Evolutionary conservation across 2,888 invertebrate species (phyloP).

Genomic region (Tethea ocularis): DNA sequence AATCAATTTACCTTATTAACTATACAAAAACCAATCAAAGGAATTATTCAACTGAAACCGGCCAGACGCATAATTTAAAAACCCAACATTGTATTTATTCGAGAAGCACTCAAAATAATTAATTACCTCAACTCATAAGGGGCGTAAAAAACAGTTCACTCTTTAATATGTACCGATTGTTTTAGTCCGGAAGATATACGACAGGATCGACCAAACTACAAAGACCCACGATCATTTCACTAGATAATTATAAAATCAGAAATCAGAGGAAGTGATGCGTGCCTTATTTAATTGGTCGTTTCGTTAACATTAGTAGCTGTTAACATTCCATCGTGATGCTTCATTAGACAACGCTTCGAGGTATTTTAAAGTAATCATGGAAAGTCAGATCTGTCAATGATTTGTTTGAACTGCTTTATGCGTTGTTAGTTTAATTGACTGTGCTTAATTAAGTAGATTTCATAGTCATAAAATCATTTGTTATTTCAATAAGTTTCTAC

Average conservation of each 20-base stretch:
- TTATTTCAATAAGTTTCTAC: neutral
- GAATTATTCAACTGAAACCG: no score
- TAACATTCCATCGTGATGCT: slow-evolving; percentile 56
- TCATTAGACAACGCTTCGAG: slow-evolving; percentile 57
- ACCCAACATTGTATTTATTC: slow-evolving; percentile 33
- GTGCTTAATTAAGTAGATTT: neutral
- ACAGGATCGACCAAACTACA: neutral
- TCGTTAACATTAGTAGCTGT: slow-evolving; percentile 50
- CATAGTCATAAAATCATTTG: neutral
- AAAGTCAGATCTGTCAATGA: neutral
- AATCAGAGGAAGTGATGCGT: slow-evolving; percentile 11
- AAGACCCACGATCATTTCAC: neutral
- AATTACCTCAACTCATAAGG: slow-evolving; percentile 36
- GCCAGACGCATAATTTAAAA: neutral
- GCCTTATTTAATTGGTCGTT: slow-evolving; percentile 36
- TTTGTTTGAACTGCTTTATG: slow-evolving; percentile 1
- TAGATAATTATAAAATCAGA: slow-evolving; percentile 1
- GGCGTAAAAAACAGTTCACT: slow-evolving; percentile 54
- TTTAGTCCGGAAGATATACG: neutral
- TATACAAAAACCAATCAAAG: no score
- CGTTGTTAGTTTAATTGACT: neutral
- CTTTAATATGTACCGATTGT: slow-evolving; percentile 20
- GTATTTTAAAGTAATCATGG: slow-evolving; percentile 51
- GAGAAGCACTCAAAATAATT: slow-evolving; percentile 51
- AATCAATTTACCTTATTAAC: no score